Percentiles rank a stretch among this genome's conserved stretches.
Evolutionary conservation across 2,888 invertebrate genomes (phyloP).

Genomic region (Agonopterix heracliana): DNA sequence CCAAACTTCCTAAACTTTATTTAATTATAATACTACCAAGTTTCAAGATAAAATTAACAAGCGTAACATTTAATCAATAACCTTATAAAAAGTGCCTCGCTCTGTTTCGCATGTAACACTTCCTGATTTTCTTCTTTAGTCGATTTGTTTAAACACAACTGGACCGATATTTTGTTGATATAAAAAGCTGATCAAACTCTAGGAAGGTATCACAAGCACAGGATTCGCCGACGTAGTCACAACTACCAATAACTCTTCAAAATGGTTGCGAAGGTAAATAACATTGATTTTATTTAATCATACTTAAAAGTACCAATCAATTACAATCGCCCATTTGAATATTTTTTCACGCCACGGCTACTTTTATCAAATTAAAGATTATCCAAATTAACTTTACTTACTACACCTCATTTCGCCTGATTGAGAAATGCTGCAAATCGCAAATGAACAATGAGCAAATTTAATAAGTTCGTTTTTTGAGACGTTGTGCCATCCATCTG

Average conservation of each 20-base stretch:
- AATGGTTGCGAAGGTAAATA: conserved; percentile 58
- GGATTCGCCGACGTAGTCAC: conserved; percentile 43
- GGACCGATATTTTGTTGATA: conserved; percentile 23
- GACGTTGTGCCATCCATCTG: too few species aligned
- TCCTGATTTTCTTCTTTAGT: conserved; percentile 17
- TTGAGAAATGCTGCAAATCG: too few species aligned
- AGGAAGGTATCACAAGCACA: conserved; percentile 30
- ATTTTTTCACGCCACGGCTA: too few species aligned
- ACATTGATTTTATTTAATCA: not conserved
- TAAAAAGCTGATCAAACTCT: conserved; percentile 29
- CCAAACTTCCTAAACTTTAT: not conserved
- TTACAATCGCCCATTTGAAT: too few species aligned
- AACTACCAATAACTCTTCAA: conserved; percentile 29
- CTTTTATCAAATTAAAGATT: too few species aligned
- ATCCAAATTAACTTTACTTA: too few species aligned
- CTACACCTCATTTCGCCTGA: too few species aligned
- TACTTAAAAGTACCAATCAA: too few species aligned
- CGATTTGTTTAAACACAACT: conserved; percentile 6
- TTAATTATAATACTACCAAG: conserved; percentile 14
- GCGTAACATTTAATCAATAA: conserved; percentile 5
- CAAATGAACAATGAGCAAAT: too few species aligned
- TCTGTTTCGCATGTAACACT: conserved; percentile 9
- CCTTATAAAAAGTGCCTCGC: conserved; percentile 15
- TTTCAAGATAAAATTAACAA: conserved; percentile 4
- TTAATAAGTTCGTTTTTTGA: too few species aligned